These are phyloP conservation scores for Tangara arthus DNA, from an alignment of 2,797 vertebrate genomes.

Conservation along the genomic window DNA sequence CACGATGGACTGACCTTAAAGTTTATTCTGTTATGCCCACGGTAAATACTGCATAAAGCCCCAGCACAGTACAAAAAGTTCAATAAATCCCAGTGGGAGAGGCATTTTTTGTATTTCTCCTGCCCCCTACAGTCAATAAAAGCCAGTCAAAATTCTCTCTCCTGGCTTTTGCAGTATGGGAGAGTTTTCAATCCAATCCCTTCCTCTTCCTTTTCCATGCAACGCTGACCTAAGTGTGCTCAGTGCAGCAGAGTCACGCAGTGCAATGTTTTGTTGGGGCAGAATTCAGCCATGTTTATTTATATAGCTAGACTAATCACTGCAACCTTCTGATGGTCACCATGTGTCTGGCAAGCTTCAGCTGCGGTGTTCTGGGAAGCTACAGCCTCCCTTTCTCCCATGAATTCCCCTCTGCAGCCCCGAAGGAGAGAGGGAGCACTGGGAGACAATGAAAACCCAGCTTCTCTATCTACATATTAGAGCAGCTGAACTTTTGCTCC, in stretches of 20 bases:
- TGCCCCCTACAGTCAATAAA: background rate
- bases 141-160: background rate
- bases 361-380: constrained; percentile 50
- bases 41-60: background rate
- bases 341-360: constrained; percentile 54
- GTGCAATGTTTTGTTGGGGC: background rate
- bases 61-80: background rate
- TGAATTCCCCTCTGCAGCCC: background rate
- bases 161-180: background rate
- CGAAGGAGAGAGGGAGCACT: background rate
- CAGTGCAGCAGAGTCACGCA: background rate
- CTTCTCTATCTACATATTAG: background rate
- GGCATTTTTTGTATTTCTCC: background rate
- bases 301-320: constrained; percentile 40
- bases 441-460: constrained; percentile 8
- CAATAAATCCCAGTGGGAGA: background rate
- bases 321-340: constrained; percentile 56
- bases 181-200: background rate
- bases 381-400: constrained; percentile 41
- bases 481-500: constrained; percentile 27
- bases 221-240: background rate
- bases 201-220: background rate
- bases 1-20: background rate
- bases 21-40: background rate
- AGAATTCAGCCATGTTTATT: constrained; percentile 55